phyloP scores from a whole-genome alignment of 1,140 invertebrate species.

The Tenebrio molitor region DNA sequence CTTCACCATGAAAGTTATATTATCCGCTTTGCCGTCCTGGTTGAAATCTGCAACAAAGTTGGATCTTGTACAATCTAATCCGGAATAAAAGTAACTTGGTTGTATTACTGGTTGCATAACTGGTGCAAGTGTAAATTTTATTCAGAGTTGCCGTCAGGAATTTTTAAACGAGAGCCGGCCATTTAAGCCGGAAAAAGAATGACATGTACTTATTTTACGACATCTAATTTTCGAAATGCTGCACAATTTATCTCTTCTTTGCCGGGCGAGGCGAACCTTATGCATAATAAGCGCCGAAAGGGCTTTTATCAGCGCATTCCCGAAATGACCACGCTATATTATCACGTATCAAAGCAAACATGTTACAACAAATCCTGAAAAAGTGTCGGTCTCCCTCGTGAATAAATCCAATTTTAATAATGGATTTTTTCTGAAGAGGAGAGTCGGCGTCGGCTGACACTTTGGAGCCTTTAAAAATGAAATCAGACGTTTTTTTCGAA shows the following conservation, averaged over 20 bases:
- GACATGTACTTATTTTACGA: slow-evolving; percentile 20
- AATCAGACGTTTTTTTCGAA: background rate
- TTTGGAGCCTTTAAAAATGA: background rate
- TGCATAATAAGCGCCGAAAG: slow-evolving; percentile 4
- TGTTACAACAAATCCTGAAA: slow-evolving; percentile 11
- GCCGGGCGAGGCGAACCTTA: background rate
- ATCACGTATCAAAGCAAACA: slow-evolving; percentile 2
- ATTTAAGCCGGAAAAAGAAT: slow-evolving; percentile 22
- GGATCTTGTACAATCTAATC: slow-evolving; percentile 5
- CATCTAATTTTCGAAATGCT: slow-evolving; percentile 45
- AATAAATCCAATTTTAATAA: slow-evolving; percentile 4
- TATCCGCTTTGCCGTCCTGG: slow-evolving; percentile 90
- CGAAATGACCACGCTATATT: background rate
- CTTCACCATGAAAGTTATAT: slow-evolving; percentile 97
- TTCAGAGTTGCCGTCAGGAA: background rate
- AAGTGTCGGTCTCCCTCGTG: background rate
- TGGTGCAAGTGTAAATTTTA: background rate
- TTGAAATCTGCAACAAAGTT: slow-evolving; percentile 86
- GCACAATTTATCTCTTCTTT: slow-evolving; percentile 35
- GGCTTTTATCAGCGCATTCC: background rate
- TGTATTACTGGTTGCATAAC: slow-evolving; percentile 3
- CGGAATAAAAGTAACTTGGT: background rate
- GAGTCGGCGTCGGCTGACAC: no score
- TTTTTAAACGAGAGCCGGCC: slow-evolving; percentile 20
- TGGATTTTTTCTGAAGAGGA: background rate